A percentile compares a stretch with the other conserved stretches of the same genome.
Evolutionary conservation across 2,113 vertebrate species (phyloP).

Genomic region (Phalacrocorax aristotelis): DNA sequence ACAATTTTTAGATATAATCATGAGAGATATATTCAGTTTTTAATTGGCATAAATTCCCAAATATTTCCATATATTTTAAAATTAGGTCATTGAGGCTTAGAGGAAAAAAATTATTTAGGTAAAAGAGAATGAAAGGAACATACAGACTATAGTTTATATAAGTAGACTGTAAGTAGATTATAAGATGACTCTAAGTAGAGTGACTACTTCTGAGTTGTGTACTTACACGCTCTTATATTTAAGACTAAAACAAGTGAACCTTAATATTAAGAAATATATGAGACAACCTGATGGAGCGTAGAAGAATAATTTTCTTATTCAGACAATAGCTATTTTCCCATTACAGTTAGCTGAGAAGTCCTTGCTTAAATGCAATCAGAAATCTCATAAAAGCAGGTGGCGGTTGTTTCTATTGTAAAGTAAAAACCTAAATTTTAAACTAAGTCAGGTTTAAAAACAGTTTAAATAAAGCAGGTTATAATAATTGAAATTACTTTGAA

Average conservation of each 20-base stretch:
- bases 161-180: not conserved
- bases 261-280: not conserved
- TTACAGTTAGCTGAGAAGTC: not conserved
- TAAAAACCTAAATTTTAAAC: not conserved
- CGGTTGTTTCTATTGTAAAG: not conserved
- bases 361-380: not conserved
- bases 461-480: not conserved
- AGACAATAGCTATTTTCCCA: not conserved
- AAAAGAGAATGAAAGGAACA: not conserved
- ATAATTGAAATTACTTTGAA: not conserved
- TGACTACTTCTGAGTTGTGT: not conserved
- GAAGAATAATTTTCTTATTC: not conserved
- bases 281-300: not conserved
- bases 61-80: not conserved
- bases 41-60: not conserved
- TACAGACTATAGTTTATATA: not conserved
- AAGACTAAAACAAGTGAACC: not conserved
- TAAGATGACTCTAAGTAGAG: not conserved
- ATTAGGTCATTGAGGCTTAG: not conserved
- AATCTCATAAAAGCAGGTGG: not conserved
- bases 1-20: not conserved
- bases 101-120: not conserved
- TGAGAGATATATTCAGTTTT: not conserved
- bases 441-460: not conserved
- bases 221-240: not conserved